Evolutionary conservation across 2,797 vertebrate genomes (phyloP).

Genomic region (Xenops minutus): DNA sequence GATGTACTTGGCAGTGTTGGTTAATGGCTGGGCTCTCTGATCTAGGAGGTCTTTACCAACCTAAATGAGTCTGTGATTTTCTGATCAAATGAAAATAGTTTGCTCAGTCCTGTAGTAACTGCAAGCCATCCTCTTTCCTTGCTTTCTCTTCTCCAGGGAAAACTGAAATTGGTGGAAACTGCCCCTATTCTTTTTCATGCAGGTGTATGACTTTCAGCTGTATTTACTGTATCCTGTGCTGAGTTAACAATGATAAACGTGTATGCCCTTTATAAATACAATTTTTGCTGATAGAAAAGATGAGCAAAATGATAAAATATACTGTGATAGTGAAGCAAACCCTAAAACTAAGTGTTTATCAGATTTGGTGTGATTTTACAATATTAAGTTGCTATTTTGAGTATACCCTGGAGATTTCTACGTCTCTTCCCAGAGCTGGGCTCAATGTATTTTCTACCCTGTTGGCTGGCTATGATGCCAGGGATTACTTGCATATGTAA

Average conservation of each 20-base stretch:
- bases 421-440: neutral
- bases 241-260: fast-evolving
- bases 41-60: neutral
- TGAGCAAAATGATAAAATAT: neutral
- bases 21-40: neutral
- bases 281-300: neutral
- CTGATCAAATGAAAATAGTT: neutral
- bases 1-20: neutral
- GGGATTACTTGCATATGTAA: neutral
- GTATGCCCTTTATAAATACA: fast-evolving
- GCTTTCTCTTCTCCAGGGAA: neutral
- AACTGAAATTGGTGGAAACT: neutral
- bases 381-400: neutral
- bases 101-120: neutral
- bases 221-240: neutral
- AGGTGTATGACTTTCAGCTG: neutral
- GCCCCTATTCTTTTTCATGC: fast-evolving
- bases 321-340: neutral
- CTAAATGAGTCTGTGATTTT: neutral
- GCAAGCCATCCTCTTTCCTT: neutral
- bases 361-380: neutral
- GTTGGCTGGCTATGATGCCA: neutral
- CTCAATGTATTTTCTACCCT: neutral
- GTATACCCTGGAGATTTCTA: neutral
- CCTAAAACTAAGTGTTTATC: neutral